Base-by-base conservation (phyloP, 2,113 vertebrate species). In the Oreochromis niloticus region DNA sequence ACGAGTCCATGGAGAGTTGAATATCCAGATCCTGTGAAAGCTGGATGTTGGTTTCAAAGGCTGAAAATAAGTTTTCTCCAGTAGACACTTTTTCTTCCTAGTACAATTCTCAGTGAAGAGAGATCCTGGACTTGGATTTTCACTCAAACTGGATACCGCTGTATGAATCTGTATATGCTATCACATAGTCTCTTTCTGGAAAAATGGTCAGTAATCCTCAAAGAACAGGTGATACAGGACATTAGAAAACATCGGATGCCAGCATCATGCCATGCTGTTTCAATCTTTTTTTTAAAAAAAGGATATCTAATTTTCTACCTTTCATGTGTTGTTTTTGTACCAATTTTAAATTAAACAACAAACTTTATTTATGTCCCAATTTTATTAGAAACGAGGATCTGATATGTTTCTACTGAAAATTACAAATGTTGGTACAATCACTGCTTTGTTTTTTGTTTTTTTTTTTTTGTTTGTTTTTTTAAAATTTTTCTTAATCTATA, bases 1-100 rank as follows among this genome's bases (percentile, higher is more conserved):
- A 19, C 0, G 9, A 32, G 17, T 52, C 73, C 1, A 0, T 0
- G 10, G 17, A n/a, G 16, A 0, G 27, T 52, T 1, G 1, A 78
- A 32, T 50, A 50, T 78, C 1, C 46, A 78, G 27, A 34, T 17
- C 46, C 71, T 19, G 41, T 39, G 6, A 48, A 50, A 48, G 3
- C 22, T 75, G 68, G 41, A 75, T 0, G 2, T 75, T 48, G 41
- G 43, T 48, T 75, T 0, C 9, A 30, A 48, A 75, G 16, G 24
- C 9, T 75, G 27, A 50, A 75, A 50, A 66, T 66, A 36, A 30
- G 43, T 50, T 50, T 12, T 75, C 43, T 30, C 16, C 43, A 75
- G 43, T 27, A 75, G 43, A 50, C 24, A 50, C 6, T 50, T 48
- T 48, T 75, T 48, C 43, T 71, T 24, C 14, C 36, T 19, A 2